phyloP scores from a whole-genome alignment of 2,113 vertebrate genomes.

The Seriola aureovittata region DNA sequence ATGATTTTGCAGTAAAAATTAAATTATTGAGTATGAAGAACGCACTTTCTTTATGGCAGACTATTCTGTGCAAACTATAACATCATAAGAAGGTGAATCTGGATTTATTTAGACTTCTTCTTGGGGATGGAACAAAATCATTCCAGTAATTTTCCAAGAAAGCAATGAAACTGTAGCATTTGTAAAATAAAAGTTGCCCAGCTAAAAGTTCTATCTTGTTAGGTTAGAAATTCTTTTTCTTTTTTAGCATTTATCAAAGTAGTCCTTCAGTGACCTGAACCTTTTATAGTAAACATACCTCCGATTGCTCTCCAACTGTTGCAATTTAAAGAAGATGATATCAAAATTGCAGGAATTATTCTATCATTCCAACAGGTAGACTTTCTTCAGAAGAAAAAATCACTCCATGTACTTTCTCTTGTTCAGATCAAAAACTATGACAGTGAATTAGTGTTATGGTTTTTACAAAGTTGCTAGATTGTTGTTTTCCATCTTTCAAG shows the following conservation, averaged over 20 bases:
- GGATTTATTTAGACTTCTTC: not conserved
- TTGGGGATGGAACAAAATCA: not conserved
- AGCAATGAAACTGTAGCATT: no score
- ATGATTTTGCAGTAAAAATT: slow-evolving; percentile 29
- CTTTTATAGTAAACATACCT: not conserved
- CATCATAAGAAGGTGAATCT: not conserved
- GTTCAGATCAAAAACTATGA: not conserved
- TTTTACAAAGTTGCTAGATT: not conserved
- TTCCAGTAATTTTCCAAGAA: not conserved
- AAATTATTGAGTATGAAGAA: not conserved
- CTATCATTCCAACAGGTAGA: not conserved
- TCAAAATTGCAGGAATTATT: not conserved
- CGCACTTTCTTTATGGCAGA: not conserved
- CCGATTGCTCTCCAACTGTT: not conserved
- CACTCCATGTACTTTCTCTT: not conserved
- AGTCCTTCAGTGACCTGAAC: not conserved
- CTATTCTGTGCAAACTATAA: not conserved
- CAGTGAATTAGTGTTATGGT: not conserved
- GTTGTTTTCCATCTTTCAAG: not conserved
- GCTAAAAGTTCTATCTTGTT: no score
- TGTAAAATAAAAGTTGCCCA: no score
- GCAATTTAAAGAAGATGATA: not conserved
- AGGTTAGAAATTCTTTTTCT: no score
- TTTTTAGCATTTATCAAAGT: no score
- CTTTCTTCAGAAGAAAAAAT: not conserved